Evolutionary conservation across 2,888 invertebrate genomes (phyloP), one percentile per base, ranked within the genome.

Genomic region (Atethmia centrago): DNA sequence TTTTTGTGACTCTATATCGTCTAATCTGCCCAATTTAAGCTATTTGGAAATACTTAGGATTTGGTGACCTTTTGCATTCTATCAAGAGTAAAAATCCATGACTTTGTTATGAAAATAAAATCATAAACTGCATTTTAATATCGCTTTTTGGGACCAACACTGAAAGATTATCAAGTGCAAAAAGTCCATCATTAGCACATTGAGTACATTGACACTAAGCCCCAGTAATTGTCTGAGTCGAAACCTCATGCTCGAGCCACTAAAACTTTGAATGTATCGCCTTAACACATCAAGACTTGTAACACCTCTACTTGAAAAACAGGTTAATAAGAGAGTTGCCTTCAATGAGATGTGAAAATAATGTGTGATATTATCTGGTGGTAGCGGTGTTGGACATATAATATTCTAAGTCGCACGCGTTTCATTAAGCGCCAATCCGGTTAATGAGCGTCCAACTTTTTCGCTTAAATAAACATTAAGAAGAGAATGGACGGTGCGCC

Each of bases 381-480:
- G 88, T 88, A 88, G 87, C 84, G 82, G 86, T 82, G 84, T 85
- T 84, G 80, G 76, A 75, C 77, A 79, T 87, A 89, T 92, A 91
- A 93, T 91, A 92, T 89, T 92, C 90, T 91, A 92, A 93, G 90
- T 90, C 88, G 88, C 85, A 86, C 87, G 87, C 88, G 91, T 93
- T 94, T 94, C 93, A 94, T 94, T 94, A 93, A 92, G 91, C 92
- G 87, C 91, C 94, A 94, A 94, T 94, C 91, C 90, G 85, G 92
- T 93, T 94, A 95, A 95, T 94, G 93, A 95, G 91, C 90, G 89
- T 90, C 90, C 90, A 95, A 94, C 89, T 94, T 94, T 94, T 95
- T 93, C 94, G 93, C 94, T 95, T 93, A 95, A 94, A 95, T 94
- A 94, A 94, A 94, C 94, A 95, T 95, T 94, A 94, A 92, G 92